Conservation (phyloP, 2,113 vertebrate species). For the Cnemophilus loriae region DNA sequence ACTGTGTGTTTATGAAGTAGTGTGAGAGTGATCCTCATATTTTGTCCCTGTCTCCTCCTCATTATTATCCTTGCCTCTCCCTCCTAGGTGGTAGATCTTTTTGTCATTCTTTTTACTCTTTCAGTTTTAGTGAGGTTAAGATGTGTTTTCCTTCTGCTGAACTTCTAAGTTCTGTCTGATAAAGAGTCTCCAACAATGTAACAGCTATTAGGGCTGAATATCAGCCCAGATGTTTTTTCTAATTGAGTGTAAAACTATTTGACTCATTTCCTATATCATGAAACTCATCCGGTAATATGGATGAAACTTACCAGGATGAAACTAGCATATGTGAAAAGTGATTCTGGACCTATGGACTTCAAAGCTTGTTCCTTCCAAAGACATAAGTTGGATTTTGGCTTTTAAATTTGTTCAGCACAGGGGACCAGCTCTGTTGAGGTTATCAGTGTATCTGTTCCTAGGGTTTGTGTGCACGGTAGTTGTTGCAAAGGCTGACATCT, state of each 20-base stretch:
- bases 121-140: background rate
- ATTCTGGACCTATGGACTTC: background rate
- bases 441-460: background rate
- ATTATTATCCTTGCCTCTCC: background rate
- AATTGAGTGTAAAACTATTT: background rate
- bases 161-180: background rate
- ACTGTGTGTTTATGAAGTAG: background rate
- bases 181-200: background rate
- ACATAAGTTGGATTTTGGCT: background rate
- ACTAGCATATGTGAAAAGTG: background rate
- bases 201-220: background rate
- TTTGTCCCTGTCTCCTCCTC: background rate
- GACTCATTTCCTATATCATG: fast-evolving
- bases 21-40: fast-evolving
- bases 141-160: background rate
- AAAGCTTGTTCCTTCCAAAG: background rate
- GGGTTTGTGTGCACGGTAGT: background rate
- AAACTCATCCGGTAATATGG: background rate
- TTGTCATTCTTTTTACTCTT: background rate
- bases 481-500: background rate
- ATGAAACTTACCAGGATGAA: background rate
- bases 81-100: fast-evolving
- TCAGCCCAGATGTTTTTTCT: background rate
- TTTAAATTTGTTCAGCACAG: background rate
- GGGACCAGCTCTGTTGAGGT: background rate